Percentiles rank a stretch among this genome's conserved stretches.
phyloP scores from a whole-genome alignment of 2,113 vertebrate genomes.

The Oenanthe melanoleuca region DNA sequence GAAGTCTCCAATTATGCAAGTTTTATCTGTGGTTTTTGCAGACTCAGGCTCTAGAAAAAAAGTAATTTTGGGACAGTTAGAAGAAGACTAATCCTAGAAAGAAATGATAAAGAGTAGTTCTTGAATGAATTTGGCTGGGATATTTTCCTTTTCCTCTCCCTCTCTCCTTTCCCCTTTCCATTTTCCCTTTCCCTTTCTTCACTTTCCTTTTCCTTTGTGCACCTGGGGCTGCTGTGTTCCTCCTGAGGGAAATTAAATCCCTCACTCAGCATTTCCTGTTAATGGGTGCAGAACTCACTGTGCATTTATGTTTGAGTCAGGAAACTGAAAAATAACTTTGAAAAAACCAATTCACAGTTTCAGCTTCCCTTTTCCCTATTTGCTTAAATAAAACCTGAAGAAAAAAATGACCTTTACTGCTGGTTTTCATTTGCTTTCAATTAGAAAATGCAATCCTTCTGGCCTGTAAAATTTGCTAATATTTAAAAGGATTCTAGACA shows the following conservation, averaged over 20 bases:
- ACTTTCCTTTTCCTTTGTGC: too few relatives aligned
- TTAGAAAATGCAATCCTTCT: constrained; percentile 11
- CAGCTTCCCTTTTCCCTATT: constrained; percentile 1
- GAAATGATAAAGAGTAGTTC: neutral
- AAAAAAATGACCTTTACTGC: constrained; percentile 24
- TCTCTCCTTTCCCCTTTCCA: too few relatives aligned
- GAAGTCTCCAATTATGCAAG: neutral
- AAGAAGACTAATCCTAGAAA: neutral
- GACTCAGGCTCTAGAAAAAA: neutral
- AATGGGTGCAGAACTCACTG: neutral
- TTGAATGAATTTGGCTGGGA: neutral
- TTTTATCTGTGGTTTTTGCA: neutral
- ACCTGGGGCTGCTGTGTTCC: neutral
- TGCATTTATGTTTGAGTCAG: neutral
- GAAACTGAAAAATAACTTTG: neutral
- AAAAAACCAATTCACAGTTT: neutral
- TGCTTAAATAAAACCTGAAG: constrained; percentile 28
- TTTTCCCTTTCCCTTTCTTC: neutral
- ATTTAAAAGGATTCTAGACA: constrained; percentile 36
- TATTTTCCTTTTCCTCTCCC: neutral
- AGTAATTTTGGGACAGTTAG: neutral
- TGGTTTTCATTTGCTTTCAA: constrained; percentile 33
- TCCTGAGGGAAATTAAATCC: neutral
- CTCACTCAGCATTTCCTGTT: neutral
- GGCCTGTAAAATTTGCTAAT: constrained; percentile 32